Percentiles rank a stretch among this genome's conserved stretches.
phyloP scores from a whole-genome alignment of 1,140 invertebrate genomes.

The Bombus pascuorum region DNA sequence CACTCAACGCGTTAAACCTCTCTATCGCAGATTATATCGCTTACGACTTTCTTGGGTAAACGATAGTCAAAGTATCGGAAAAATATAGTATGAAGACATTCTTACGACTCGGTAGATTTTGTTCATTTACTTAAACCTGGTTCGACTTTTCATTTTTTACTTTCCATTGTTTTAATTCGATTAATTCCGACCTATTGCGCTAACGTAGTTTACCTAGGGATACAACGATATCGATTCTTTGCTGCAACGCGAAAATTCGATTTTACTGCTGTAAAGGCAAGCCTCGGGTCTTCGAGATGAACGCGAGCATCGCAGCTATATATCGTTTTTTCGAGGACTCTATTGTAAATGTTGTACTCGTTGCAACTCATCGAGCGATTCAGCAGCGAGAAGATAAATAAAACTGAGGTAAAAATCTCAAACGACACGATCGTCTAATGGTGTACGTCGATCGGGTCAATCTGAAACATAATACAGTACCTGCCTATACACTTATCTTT shows the following conservation, averaged over 20 bases:
- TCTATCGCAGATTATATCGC: not conserved
- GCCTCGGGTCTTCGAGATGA: not conserved
- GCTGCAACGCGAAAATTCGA: not conserved
- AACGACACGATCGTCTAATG: constrained; percentile 9
- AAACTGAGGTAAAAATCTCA: not conserved
- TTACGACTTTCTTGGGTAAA: not conserved
- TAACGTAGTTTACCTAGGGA: constrained; percentile 5
- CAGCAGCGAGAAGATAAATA: not conserved
- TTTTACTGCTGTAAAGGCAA: not conserved
- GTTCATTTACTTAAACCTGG: not conserved
- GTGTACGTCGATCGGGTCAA: constrained; percentile 32
- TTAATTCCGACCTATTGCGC: not conserved
- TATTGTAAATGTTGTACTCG: not conserved
- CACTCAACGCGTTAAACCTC: not conserved
- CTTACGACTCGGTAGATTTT: not conserved
- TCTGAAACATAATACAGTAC: constrained; percentile 68
- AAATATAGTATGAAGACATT: not conserved
- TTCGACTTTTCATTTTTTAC: not conserved
- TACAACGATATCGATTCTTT: not conserved
- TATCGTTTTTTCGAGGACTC: not conserved
- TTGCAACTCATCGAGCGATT: not conserved
- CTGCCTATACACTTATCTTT: constrained; percentile 65
- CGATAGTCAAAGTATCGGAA: not conserved
- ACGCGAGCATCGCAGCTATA: not conserved
- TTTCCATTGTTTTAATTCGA: not conserved